Percentiles rank a stretch among this genome's conserved stretches.
phyloP scores from a whole-genome alignment of 2,888 invertebrate genomes.

The Pyrochroa serraticornis region DNA sequence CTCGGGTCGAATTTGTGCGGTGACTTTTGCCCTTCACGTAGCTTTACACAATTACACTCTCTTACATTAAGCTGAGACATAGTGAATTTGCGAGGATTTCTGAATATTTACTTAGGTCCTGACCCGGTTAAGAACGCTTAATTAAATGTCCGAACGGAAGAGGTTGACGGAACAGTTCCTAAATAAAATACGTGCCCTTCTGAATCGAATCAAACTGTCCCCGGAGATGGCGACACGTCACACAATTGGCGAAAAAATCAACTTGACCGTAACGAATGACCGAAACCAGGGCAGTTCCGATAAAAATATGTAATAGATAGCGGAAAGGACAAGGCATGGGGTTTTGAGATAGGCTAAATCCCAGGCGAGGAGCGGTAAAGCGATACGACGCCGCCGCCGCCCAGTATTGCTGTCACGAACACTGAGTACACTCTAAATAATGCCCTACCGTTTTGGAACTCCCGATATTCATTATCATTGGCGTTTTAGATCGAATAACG shows the following conservation, averaged over 20 bases:
- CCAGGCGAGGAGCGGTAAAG: constrained; percentile 11
- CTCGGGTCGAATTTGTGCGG: too few relatives aligned
- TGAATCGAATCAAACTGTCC: constrained; percentile 10
- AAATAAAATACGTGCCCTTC: constrained; percentile 28
- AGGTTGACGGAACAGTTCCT: constrained; percentile 16
- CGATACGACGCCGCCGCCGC: constrained; percentile 11
- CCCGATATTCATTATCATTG: constrained; percentile 25
- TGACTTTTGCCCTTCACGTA: too few relatives aligned
- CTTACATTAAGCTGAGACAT: constrained; percentile 17
- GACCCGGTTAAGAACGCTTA: constrained; percentile 26
- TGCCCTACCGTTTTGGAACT: constrained; percentile 9
- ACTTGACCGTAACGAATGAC: constrained; percentile 11
- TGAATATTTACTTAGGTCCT: constrained; percentile 24
- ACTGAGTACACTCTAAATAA: constrained; percentile 19
- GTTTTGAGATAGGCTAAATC: constrained; percentile 17
- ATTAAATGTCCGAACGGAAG: constrained; percentile 27
- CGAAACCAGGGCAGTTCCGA: constrained; percentile 7
- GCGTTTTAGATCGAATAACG: constrained; percentile 16
- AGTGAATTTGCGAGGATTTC: constrained; percentile 25
- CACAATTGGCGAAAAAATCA: constrained; percentile 10
- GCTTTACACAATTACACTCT: too few relatives aligned
- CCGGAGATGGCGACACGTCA: constrained; percentile 2
- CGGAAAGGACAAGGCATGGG: constrained; percentile 16
- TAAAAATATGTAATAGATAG: constrained; percentile 20
- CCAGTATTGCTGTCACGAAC: constrained; percentile 12